Conservation (phyloP, 1,140 invertebrate genomes). For the Diabrotica undecimpunctata region DNA sequence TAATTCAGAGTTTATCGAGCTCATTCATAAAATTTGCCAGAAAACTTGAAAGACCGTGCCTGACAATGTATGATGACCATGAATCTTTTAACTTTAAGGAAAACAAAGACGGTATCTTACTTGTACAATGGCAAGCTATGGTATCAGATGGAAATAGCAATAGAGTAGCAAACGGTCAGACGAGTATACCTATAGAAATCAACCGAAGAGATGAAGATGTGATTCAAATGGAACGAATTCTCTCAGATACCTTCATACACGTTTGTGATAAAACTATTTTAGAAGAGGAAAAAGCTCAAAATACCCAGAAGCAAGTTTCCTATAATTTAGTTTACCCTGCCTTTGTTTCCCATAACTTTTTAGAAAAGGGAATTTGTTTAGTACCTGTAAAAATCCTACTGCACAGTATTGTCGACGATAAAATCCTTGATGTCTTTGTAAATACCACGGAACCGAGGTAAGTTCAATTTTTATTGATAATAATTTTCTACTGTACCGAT, state of each 20-base stretch:
- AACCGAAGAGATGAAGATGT: constrained; percentile 23
- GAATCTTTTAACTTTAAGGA: constrained; percentile 25
- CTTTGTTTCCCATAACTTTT: constrained; percentile 53
- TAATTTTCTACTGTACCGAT: not conserved
- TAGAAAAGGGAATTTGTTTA: constrained; percentile 50
- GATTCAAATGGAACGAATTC: constrained; percentile 23
- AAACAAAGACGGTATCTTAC: constrained; percentile 46
- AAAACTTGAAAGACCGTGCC: constrained; percentile 35
- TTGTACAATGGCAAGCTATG: constrained; percentile 54
- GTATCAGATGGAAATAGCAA: constrained; percentile 45
- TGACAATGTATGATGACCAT: constrained; percentile 38
- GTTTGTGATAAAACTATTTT: constrained; percentile 22
- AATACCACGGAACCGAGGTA: constrained; percentile 41
- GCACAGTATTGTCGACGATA: constrained; percentile 38
- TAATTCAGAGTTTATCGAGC: constrained; percentile 27
- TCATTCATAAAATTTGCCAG: constrained; percentile 42
- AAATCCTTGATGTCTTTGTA: constrained; percentile 35
- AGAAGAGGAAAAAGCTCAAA: constrained; percentile 20
- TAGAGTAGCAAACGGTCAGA: constrained; percentile 51
- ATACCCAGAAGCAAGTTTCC: constrained; percentile 45
- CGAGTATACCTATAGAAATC: constrained; percentile 47
- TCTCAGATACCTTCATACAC: constrained; percentile 27
- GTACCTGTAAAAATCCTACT: constrained; percentile 54
- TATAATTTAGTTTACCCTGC: constrained; percentile 52
- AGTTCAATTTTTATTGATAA: constrained; percentile 8